A percentile compares a stretch with the other conserved stretches of the same genome.
Evolutionary conservation across 2,888 invertebrate genomes (phyloP).

Genomic region (Drosophila paramelanica): DNA sequence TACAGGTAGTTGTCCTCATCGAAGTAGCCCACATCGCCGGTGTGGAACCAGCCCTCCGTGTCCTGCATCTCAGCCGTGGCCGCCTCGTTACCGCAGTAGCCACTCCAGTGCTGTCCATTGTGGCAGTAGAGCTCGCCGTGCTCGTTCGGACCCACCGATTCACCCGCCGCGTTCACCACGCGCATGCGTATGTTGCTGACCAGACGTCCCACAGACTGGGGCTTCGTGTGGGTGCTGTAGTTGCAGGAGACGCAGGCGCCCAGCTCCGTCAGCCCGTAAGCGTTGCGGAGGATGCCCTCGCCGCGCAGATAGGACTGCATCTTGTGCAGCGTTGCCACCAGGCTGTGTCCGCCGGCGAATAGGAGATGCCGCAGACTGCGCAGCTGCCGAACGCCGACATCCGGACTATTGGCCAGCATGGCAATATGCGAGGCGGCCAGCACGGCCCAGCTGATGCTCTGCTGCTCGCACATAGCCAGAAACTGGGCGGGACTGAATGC

Average conservation of each 20-base stretch:
- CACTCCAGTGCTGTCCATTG: conserved; percentile 69
- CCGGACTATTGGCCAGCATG: conserved; percentile 57
- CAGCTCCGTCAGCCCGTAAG: conserved; percentile 77
- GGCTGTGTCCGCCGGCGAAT: conserved; percentile 68
- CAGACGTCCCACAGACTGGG: conserved; percentile 73
- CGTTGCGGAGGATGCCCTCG: conserved; percentile 60
- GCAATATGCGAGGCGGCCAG: conserved; percentile 70
- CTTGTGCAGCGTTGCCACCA: conserved; percentile 55
- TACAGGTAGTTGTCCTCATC: conserved; percentile 80
- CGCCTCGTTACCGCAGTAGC: conserved; percentile 78
- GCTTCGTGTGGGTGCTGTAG: conserved; percentile 41
- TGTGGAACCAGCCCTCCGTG: conserved; percentile 81
- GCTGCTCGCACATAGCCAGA: conserved; percentile 62
- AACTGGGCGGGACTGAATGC: conserved; percentile 61
- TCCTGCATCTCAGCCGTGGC: conserved; percentile 76
- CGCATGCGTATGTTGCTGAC: conserved; percentile 54
- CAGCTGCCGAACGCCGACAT: conserved; percentile 43
- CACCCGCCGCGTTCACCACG: conserved; percentile 65
- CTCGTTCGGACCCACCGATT: conserved; percentile 64
- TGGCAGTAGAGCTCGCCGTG: conserved; percentile 76
- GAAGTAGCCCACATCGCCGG: conserved; percentile 84
- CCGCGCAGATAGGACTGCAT: conserved; percentile 52
- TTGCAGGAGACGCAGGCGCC: conserved; percentile 55
- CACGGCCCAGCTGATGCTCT: conserved; percentile 60
- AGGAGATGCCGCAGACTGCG: conserved; percentile 55